phyloP scores from a whole-genome alignment of 1,140 invertebrate species.

The Drosophila pectinifera region DNA sequence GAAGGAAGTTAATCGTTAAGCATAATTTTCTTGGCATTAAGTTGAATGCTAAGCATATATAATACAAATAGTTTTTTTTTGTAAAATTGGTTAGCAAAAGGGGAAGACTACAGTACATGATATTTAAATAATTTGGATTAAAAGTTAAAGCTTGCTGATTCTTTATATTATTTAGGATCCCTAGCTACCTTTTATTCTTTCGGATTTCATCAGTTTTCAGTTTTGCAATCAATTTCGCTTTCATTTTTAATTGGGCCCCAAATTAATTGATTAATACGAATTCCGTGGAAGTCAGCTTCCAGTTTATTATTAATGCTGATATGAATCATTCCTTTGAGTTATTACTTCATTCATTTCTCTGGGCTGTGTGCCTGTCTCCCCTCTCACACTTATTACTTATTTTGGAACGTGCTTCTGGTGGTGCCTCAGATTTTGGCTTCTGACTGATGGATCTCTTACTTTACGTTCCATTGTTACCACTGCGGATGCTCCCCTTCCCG shows the following conservation, averaged over 20 bases:
- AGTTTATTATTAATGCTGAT: background rate
- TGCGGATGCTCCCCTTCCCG: conserved; percentile 28
- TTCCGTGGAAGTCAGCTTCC: background rate
- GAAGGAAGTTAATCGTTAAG: conserved; percentile 8
- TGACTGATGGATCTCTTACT: conserved; percentile 12
- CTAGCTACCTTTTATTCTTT: too few relatives aligned
- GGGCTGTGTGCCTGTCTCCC: background rate
- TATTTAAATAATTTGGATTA: background rate
- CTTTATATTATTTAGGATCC: too few relatives aligned
- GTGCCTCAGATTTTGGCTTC: conserved; percentile 35
- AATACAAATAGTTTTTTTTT: too few relatives aligned
- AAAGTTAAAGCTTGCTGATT: too few relatives aligned
- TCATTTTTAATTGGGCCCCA: conserved; percentile 1
- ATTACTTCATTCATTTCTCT: background rate
- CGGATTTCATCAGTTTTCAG: background rate
- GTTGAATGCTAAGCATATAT: background rate
- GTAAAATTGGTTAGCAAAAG: too few relatives aligned
- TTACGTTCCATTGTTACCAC: conserved; percentile 43
- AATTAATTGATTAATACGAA: conserved; percentile 1
- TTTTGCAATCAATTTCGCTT: conserved; percentile 5
- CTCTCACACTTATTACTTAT: conserved; percentile 16
- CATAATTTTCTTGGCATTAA: conserved; percentile 5
- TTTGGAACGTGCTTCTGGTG: conserved; percentile 25
- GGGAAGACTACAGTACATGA: too few relatives aligned
- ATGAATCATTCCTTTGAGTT: background rate